Percentiles rank a stretch among this genome's conserved stretches.
These are phyloP conservation scores for Proisotoma minuta DNA, from an alignment of 2,888 invertebrate species.

Conservation along the genomic window DNA sequence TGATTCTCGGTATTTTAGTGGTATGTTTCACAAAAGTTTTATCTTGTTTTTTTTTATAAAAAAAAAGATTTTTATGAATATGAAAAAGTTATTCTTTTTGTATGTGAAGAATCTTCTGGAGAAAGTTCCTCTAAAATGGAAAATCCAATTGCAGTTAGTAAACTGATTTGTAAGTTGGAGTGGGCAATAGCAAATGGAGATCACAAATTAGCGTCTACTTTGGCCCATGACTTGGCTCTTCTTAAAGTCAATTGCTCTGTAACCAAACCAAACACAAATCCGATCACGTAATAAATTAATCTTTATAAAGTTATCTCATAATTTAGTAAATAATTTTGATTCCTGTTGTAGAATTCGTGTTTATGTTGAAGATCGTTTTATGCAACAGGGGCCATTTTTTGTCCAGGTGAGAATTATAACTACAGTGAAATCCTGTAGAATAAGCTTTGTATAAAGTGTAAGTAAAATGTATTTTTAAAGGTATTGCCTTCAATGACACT, in stretches of 20 bases:
- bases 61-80: neutral
- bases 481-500: slow-evolving; percentile 62
- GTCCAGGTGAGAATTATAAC: slow-evolving; percentile 30
- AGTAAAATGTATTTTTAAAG: slow-evolving; percentile 51
- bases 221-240: slow-evolving; percentile 71
- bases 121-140: neutral
- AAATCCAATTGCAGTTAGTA: slow-evolving; percentile 59
- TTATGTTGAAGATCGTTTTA: slow-evolving; percentile 74
- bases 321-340: slow-evolving; percentile 7
- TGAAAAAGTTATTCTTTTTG: neutral
- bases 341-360: slow-evolving; percentile 63
- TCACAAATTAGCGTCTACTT: slow-evolving; percentile 67
- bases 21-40: neutral
- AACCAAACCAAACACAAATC: slow-evolving; percentile 49
- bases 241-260: slow-evolving; percentile 71
- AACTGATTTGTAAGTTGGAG: slow-evolving; percentile 66
- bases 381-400: slow-evolving; percentile 73
- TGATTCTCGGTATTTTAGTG: neutral
- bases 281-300: slow-evolving; percentile 47
- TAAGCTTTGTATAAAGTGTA: neutral
- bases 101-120: neutral
- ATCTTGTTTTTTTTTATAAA: neutral
- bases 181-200: slow-evolving; percentile 72
- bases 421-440: neutral
- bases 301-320: neutral